Percentiles rank a stretch among this genome's conserved stretches.
phyloP scores from a whole-genome alignment of 2,888 invertebrate genomes.

The Idaea straminata region DNA sequence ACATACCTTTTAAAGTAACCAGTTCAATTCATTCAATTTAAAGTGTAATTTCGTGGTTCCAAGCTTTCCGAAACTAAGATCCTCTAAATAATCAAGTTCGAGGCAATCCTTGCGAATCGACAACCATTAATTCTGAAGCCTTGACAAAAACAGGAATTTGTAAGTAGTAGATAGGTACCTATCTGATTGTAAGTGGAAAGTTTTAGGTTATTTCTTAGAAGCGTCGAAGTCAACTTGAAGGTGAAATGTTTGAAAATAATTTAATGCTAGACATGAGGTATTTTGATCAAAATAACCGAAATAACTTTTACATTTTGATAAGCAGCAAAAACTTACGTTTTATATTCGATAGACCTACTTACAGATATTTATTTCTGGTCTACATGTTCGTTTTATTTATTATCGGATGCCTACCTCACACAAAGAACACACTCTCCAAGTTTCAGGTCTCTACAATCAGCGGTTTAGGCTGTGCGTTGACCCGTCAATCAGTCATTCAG shows the following conservation, averaged over 20 bases:
- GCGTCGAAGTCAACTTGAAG: neutral
- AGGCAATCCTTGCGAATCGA: neutral
- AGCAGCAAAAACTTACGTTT: too few species aligned
- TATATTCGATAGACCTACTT: too few species aligned
- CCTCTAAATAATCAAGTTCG: neutral
- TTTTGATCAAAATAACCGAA: neutral
- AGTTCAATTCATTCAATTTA: neutral
- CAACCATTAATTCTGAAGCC: neutral
- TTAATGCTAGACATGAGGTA: neutral
- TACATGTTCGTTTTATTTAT: too few species aligned
- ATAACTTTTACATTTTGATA: neutral
- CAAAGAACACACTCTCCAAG: too few species aligned
- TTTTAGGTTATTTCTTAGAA: neutral
- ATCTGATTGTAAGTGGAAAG: neutral
- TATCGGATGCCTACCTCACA: too few species aligned
- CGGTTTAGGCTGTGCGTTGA: too few species aligned
- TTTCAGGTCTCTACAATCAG: too few species aligned
- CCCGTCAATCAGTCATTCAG: too few species aligned
- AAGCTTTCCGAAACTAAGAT: neutral
- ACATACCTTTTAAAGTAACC: neutral
- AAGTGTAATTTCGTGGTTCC: neutral
- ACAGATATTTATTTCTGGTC: too few species aligned
- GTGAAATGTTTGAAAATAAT: neutral
- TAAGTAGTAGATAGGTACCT: neutral
- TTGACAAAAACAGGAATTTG: constrained; percentile 1